Evolutionary conservation across 2,113 vertebrate genomes (phyloP).

Genomic region (Protobothrops flavoviridis): DNA sequence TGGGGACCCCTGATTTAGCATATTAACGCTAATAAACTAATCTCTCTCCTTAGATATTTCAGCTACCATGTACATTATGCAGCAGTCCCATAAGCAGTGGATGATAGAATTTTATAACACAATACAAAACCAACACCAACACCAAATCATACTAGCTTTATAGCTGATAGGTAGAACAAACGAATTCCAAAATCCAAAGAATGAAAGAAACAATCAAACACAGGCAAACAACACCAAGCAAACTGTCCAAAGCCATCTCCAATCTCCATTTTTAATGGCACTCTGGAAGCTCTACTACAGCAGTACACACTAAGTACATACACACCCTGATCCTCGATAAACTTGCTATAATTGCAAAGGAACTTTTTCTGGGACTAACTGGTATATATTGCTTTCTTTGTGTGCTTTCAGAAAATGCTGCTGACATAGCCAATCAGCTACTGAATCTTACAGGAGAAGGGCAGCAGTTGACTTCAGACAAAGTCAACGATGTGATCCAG

Average conservation of each 20-base stretch:
- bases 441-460: conserved; percentile 78
- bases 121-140: background rate
- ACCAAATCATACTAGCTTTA: background rate
- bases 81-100: background rate
- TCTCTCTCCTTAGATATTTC: background rate
- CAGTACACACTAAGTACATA: background rate
- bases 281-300: background rate
- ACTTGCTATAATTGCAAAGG: background rate
- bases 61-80: background rate
- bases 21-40: background rate
- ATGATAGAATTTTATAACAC: background rate
- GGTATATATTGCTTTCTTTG: conserved; percentile 7
- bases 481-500: conserved; percentile 85
- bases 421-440: conserved; percentile 85
- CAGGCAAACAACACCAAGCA: background rate
- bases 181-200: background rate
- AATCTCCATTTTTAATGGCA: background rate
- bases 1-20: background rate
- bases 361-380: background rate
- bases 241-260: background rate
- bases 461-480: conserved; percentile 76
- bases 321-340: background rate
- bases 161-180: background rate
- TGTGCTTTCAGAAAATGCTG: conserved; percentile 77
- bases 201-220: background rate